Conservation (phyloP, 2,113 vertebrate genomes). For the Dolichotis patagonum region DNA sequence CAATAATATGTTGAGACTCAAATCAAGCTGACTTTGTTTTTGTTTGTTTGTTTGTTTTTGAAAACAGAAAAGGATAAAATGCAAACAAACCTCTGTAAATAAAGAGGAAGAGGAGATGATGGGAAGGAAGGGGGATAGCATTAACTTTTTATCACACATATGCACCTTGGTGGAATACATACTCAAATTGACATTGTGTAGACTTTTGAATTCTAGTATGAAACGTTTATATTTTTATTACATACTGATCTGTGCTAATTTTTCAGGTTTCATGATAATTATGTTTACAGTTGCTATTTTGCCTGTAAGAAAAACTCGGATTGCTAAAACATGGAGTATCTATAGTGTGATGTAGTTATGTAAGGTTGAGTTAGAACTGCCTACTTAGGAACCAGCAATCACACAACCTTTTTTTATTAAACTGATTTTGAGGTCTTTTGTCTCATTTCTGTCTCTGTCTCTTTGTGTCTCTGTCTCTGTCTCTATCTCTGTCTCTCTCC, state of each 20-base stretch:
- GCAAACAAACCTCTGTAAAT: background rate
- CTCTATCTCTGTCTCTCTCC: background rate
- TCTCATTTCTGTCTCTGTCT: background rate
- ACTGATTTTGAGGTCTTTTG: background rate
- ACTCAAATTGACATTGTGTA: background rate
- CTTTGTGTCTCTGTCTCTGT: background rate
- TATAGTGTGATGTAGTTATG: background rate
- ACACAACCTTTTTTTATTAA: background rate
- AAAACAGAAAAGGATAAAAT: background rate
- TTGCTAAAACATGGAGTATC: background rate
- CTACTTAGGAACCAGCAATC: background rate
- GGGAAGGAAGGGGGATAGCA: background rate
- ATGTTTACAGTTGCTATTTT: background rate
- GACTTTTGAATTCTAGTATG: background rate
- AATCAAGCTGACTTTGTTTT: background rate
- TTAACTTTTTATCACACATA: background rate
- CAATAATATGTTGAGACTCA: slow-evolving; percentile 12
- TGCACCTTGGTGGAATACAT: background rate
- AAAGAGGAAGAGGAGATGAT: background rate
- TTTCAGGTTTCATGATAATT: background rate
- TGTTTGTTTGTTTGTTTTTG: no score
- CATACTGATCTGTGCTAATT: background rate
- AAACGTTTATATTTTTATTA: background rate
- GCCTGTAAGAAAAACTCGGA: background rate
- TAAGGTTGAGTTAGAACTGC: background rate